Evolutionary conservation across 2,888 invertebrate species (phyloP).

Genomic region (Antheraea assamensis): DNA sequence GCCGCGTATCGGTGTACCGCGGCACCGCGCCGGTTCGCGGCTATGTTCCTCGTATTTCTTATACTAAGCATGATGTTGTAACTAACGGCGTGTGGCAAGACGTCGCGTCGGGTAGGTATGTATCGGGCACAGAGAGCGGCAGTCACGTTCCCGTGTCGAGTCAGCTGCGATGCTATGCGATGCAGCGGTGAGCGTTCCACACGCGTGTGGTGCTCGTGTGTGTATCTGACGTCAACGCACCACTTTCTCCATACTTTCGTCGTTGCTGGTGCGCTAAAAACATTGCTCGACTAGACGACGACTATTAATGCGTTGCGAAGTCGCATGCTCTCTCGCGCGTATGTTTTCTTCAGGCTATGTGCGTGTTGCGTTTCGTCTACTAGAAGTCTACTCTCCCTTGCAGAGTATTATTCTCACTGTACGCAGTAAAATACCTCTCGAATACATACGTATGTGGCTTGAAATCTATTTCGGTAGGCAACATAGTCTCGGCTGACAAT

Average conservation of each 20-base stretch:
- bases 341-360: slow-evolving; percentile 58
- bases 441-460: background rate
- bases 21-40: slow-evolving; percentile 27
- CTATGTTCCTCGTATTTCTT: slow-evolving; percentile 61
- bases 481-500: slow-evolving; percentile 8
- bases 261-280: slow-evolving; percentile 78
- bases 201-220: slow-evolving; percentile 63
- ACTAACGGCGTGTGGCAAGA: slow-evolving; percentile 66
- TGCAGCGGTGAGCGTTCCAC: slow-evolving; percentile 41
- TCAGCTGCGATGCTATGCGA: slow-evolving; percentile 12
- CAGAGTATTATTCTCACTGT: slow-evolving; percentile 3
- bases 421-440: background rate
- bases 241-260: slow-evolving; percentile 83
- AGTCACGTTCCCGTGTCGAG: slow-evolving; percentile 43
- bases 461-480: slow-evolving; percentile 4
- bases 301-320: slow-evolving; percentile 75
- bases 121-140: slow-evolving; percentile 67
- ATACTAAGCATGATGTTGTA: slow-evolving; percentile 67
- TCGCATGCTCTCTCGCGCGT: slow-evolving; percentile 70
- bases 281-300: slow-evolving; percentile 66
- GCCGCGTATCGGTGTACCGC: slow-evolving; percentile 63
- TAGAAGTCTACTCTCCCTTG: slow-evolving; percentile 49
- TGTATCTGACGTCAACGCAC: slow-evolving; percentile 80
- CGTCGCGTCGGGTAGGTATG: slow-evolving; percentile 44
- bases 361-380: slow-evolving; percentile 48